Percentiles rank a stretch among this genome's conserved stretches.
Evolutionary conservation across 2,888 invertebrate species (phyloP).

Genomic region (Trileptium ribeirensis): DNA sequence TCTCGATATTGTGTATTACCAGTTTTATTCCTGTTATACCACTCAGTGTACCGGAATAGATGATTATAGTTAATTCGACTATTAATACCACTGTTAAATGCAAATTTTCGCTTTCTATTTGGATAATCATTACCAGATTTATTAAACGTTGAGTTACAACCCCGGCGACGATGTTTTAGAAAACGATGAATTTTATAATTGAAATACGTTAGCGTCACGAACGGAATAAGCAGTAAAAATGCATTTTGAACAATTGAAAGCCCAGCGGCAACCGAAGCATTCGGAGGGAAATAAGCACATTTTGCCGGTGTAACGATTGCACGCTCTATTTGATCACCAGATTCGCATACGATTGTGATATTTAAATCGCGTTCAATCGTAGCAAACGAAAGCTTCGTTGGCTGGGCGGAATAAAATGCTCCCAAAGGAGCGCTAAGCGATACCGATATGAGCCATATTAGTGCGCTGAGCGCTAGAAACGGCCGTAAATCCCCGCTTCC

Average conservation of each 20-base stretch:
- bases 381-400: not conserved
- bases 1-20: no score
- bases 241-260: not conserved
- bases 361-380: not conserved
- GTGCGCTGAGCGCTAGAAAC: not conserved
- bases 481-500: not conserved
- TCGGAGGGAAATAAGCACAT: not conserved
- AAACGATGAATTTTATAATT: slow-evolving; percentile 5
- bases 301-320: not conserved
- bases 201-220: not conserved
- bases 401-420: not conserved
- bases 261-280: not conserved
- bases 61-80: no score
- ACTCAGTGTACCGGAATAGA: no score
- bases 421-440: not conserved
- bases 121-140: no score
- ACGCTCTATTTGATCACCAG: not conserved
- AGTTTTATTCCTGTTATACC: no score
- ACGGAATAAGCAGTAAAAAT: slow-evolving; percentile 9
- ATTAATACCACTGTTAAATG: no score
- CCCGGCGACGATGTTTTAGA: not conserved
- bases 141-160: no score
- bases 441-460: slow-evolving; percentile 4
- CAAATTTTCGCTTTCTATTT: no score
- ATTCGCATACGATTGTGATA: not conserved